phyloP scores from a whole-genome alignment of 2,113 vertebrate genomes.

The Periophthalmus modestus region DNA sequence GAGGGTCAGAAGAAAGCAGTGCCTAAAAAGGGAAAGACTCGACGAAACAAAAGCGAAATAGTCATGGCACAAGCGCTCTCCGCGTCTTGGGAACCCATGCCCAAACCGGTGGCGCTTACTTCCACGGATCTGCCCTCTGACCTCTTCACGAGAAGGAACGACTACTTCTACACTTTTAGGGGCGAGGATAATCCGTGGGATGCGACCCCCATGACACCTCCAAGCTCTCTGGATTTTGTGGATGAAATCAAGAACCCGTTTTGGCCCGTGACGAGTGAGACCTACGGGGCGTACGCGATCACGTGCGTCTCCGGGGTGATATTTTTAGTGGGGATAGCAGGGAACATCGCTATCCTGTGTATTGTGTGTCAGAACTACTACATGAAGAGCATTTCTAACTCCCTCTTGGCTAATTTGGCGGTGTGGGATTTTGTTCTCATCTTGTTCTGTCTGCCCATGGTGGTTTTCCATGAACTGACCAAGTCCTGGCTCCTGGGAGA shows the following conservation, averaged over 20 bases:
- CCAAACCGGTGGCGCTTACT: conserved; percentile 83
- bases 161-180: conserved; percentile 70
- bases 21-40: conserved; percentile 61
- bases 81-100: conserved; percentile 71
- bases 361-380: conserved; percentile 99
- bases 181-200: conserved; percentile 76
- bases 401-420: conserved; percentile 92
- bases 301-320: conserved; percentile 89
- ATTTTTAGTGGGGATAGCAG: conserved; percentile 89
- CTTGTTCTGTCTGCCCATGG: conserved; percentile 93
- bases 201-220: conserved; percentile 79
- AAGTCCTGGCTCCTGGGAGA: conserved; percentile 96
- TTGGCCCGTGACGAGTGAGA: conserved; percentile 91
- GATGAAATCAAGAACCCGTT: conserved; percentile 90
- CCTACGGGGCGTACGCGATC: conserved; percentile 92
- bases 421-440: conserved; percentile 96
- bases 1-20: conserved; percentile 67
- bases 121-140: conserved; percentile 79
- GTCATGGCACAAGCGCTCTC: conserved; percentile 48
- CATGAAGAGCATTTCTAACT: conserved; percentile 99
- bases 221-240: conserved; percentile 73
- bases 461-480: conserved; percentile 95
- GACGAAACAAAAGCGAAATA: conserved; percentile 60
- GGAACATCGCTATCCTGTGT: conserved; percentile 96
- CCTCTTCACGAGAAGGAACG: conserved; percentile 61